Conservation (phyloP, 2,888 invertebrate species). For the Euplagia quadripunctaria region DNA sequence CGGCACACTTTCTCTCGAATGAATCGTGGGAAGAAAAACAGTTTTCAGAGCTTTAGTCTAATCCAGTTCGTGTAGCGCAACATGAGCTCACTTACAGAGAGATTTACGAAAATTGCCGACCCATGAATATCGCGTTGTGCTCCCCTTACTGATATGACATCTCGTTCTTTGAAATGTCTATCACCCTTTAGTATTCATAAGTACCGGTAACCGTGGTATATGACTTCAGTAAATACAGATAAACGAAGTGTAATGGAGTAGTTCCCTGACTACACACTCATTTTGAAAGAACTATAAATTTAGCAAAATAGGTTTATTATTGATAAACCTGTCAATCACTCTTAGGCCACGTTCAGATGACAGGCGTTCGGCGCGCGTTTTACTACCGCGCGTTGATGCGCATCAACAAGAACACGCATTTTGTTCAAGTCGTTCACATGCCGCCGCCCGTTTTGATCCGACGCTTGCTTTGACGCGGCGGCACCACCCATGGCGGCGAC, state of each 20-base stretch:
- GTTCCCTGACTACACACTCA: constrained; percentile 11
- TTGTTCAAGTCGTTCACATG: too few relatives aligned
- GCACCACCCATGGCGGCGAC: too few relatives aligned
- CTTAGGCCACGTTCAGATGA: too few relatives aligned
- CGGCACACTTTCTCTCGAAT: constrained; percentile 63
- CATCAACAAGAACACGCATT: too few relatives aligned
- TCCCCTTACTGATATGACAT: constrained; percentile 47
- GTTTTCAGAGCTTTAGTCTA: constrained; percentile 72
- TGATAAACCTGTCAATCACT: too few relatives aligned
- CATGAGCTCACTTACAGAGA: constrained; percentile 71
- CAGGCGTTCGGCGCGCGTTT: too few relatives aligned
- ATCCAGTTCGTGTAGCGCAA: constrained; percentile 68
- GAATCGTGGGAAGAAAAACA: constrained; percentile 71
- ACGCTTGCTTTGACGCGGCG: too few relatives aligned
- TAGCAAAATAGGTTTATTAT: too few relatives aligned
- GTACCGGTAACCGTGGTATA: constrained; percentile 35
- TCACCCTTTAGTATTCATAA: constrained; percentile 35
- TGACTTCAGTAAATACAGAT: constrained; percentile 27
- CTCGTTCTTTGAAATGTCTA: constrained; percentile 34
- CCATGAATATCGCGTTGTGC: constrained; percentile 56
- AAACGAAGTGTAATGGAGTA: constrained; percentile 13
- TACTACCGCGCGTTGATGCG: too few relatives aligned
- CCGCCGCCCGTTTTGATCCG: too few relatives aligned
- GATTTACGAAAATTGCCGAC: constrained; percentile 67
- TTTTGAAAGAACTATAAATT: too few relatives aligned